phyloP scores from a whole-genome alignment of 2,797 vertebrate genomes.

The Selene dorsalis region DNA sequence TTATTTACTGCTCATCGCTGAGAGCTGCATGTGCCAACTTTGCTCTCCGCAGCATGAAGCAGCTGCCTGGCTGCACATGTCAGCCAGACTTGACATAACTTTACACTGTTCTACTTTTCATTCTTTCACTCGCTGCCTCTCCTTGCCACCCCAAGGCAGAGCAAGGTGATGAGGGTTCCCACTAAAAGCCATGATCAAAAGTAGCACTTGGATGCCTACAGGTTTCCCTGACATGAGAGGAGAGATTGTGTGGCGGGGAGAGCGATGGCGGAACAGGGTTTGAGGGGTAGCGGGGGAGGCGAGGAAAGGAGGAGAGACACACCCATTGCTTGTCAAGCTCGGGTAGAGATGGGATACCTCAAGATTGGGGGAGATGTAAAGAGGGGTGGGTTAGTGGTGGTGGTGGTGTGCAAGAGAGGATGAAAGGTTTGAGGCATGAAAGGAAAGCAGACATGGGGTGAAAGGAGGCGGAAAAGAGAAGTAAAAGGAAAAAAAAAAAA shows the following conservation, averaged over 20 bases:
- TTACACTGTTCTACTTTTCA: conserved; percentile 77
- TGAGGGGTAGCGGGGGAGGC: conserved; percentile 51
- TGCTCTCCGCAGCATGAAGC: conserved; percentile 46
- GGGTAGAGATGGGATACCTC: conserved; percentile 64
- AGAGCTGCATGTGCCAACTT: conserved; percentile 63
- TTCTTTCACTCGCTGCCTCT: conserved; percentile 69
- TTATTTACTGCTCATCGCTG: conserved; percentile 66
- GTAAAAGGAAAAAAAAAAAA: conserved; percentile 55
- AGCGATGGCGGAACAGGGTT: conserved; percentile 51
- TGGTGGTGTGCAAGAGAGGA: conserved; percentile 63
- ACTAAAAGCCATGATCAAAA: conserved; percentile 86
- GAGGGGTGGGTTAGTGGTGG: conserved; percentile 56
- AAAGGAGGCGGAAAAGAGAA: conserved; percentile 77
- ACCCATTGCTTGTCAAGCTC: conserved; percentile 74
- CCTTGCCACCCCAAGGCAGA: conserved; percentile 77
- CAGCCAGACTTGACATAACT: conserved; percentile 76
- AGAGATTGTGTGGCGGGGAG: conserved; percentile 60
- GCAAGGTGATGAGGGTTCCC: conserved; percentile 76
- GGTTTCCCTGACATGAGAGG: conserved; percentile 82
- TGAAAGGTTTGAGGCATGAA: conserved; percentile 82
- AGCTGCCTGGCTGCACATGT: conserved; percentile 67
- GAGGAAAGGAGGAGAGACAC: conserved; percentile 62
- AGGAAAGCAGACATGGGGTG: conserved; percentile 70
- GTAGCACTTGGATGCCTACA: conserved; percentile 82
- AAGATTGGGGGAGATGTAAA: conserved; percentile 62